Conservation (phyloP, 2,888 invertebrate genomes). For the Caenorhabditis imperialis region DNA sequence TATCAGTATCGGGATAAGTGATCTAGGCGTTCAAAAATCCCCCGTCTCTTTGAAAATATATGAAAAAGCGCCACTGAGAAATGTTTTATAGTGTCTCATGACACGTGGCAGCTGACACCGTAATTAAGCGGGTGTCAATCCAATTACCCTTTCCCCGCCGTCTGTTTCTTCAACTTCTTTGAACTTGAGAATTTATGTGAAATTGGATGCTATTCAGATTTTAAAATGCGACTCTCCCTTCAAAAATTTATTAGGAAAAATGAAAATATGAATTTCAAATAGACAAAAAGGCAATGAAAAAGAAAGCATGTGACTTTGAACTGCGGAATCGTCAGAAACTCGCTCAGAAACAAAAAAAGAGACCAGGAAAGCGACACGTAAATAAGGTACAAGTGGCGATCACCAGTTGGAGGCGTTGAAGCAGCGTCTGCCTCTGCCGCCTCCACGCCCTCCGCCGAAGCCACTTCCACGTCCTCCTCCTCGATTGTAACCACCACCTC, state of each 20-base stretch:
- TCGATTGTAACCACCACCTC: slow-evolving; percentile 22
- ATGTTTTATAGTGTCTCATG: slow-evolving; percentile 11
- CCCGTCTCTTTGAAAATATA: not conserved
- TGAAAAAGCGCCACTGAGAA: not conserved
- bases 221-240: no score
- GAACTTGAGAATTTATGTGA: no score
- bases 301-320: no score
- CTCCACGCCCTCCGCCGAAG: slow-evolving; percentile 22
- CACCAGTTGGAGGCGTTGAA: slow-evolving; percentile 36
- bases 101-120: slow-evolving; percentile 32
- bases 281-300: no score
- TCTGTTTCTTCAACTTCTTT: no score
- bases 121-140: slow-evolving; percentile 41
- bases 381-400: not conserved
- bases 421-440: slow-evolving; percentile 26
- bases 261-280: no score
- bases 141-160: slow-evolving; percentile 13
- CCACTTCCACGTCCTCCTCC: slow-evolving; percentile 3
- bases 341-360: no score
- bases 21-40: not conserved
- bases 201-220: no score
- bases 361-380: not conserved
- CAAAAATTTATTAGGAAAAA: no score
- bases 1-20: no score
- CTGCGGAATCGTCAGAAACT: no score